phyloP scores from a whole-genome alignment of 2,797 vertebrate species.

The Onychomys leucogaster region DNA sequence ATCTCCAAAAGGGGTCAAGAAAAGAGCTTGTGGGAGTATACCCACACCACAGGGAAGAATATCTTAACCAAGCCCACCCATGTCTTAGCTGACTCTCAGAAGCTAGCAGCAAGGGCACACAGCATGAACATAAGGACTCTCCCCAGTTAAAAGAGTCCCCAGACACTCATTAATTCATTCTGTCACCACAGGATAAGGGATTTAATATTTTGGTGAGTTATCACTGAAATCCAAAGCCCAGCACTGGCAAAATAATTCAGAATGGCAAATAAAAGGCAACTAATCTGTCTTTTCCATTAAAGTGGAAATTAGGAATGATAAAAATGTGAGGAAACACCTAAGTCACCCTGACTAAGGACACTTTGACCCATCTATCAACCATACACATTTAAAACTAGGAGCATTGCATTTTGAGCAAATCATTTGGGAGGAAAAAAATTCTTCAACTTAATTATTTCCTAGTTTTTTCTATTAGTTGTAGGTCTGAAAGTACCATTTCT shows the following conservation, averaged over 20 bases:
- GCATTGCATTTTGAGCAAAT: background rate
- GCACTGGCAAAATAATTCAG: slow-evolving; percentile 15
- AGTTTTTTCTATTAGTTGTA: background rate
- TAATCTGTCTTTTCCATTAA: slow-evolving; percentile 39
- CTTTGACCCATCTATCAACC: slow-evolving; percentile 18
- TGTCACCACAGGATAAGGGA: background rate
- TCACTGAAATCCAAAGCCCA: background rate
- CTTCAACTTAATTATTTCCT: background rate
- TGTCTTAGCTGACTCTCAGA: background rate
- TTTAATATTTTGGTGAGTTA: background rate
- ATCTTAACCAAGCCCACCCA: too few species aligned
- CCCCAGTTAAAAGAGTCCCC: background rate
- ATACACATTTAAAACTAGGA: slow-evolving; percentile 45
- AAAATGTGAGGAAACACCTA: background rate
- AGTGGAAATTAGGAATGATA: slow-evolving; percentile 19
- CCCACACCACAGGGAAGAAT: background rate
- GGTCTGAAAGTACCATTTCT: background rate
- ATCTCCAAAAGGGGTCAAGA: background rate
- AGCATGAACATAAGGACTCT: background rate
- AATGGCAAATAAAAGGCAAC: slow-evolving; percentile 23
- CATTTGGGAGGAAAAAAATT: background rate
- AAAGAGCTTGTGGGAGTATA: background rate
- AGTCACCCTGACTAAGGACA: slow-evolving; percentile 14
- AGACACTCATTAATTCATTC: background rate
- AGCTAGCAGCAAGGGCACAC: background rate